Percentiles rank a stretch among this genome's conserved stretches.
Evolutionary conservation across 1,140 invertebrate genomes (phyloP).

Genomic region (Dufourea novaeangliae): DNA sequence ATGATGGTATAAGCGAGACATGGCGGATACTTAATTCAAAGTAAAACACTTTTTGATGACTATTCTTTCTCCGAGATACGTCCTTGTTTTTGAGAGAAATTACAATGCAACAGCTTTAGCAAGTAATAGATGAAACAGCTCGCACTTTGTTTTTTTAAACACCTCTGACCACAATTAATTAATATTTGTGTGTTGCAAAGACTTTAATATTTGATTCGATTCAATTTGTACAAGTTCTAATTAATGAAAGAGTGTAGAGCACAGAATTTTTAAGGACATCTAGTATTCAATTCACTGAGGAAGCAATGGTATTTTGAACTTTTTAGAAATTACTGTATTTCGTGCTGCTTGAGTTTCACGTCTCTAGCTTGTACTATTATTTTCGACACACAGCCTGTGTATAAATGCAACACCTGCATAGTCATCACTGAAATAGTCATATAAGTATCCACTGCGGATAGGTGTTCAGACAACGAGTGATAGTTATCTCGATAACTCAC

Average conservation of each 20-base stretch:
- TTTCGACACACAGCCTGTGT: slow-evolving; percentile 27
- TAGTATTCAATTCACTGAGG: not conserved
- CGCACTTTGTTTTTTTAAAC: not conserved
- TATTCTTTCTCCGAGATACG: not conserved
- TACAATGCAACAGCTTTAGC: no score
- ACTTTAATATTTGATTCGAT: not conserved
- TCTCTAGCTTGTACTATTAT: slow-evolving; percentile 41
- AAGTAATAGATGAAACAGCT: not conserved
- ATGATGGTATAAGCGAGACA: slow-evolving; percentile 47
- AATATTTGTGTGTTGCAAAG: not conserved
- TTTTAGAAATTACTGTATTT: not conserved
- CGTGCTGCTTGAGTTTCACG: not conserved
- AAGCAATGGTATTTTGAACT: not conserved
- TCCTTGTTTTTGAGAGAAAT: not conserved
- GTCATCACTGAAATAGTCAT: slow-evolving; percentile 40
- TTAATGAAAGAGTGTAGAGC: not conserved
- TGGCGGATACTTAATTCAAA: slow-evolving; percentile 26
- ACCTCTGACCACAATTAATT: not conserved
- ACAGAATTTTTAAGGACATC: not conserved
- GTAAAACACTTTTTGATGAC: not conserved
- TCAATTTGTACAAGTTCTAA: not conserved
- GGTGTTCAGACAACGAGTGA: slow-evolving; percentile 42
- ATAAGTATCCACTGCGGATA: slow-evolving; percentile 43
- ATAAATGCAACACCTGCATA: slow-evolving; percentile 53
- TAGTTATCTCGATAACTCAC: slow-evolving; percentile 38